Percentiles rank a stretch among this genome's conserved stretches.
Conservation (phyloP, 2,888 invertebrate genomes). For the Candidula unifasciata region DNA sequence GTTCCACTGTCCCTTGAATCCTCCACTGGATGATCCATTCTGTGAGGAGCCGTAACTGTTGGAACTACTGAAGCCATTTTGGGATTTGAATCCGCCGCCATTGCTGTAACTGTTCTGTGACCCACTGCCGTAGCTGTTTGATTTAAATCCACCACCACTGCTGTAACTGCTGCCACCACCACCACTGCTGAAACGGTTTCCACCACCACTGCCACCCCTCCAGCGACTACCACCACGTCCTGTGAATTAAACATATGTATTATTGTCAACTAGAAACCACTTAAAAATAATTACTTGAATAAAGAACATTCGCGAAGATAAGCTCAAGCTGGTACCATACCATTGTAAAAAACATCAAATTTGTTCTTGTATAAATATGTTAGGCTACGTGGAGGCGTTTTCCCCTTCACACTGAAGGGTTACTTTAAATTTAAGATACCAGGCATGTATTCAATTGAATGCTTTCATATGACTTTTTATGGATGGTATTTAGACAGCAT, state of each 20-base stretch:
- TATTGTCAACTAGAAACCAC: neutral
- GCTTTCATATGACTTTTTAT: no score
- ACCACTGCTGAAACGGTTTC: constrained; percentile 22
- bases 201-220: neutral
- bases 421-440: no score
- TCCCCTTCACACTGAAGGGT: no score
- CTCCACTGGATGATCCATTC: constrained; percentile 40
- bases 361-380: no score
- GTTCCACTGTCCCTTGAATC: constrained; percentile 45
- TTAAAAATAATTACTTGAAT: neutral
- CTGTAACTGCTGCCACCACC: constrained; percentile 29
- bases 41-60: constrained; percentile 19
- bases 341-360: no score
- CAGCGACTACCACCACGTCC: constrained; percentile 34
- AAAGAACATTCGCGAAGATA: neutral
- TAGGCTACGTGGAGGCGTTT: no score
- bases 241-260: neutral
- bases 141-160: neutral
- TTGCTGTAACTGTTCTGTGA: constrained; percentile 23
- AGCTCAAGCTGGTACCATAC: no score
- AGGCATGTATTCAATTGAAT: no score
- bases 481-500: no score
- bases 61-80: constrained; percentile 18
- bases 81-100: neutral
- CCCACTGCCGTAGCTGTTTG: neutral